phyloP scores from a whole-genome alignment of 2,888 invertebrate species.

The Sminthurides aquaticus region DNA sequence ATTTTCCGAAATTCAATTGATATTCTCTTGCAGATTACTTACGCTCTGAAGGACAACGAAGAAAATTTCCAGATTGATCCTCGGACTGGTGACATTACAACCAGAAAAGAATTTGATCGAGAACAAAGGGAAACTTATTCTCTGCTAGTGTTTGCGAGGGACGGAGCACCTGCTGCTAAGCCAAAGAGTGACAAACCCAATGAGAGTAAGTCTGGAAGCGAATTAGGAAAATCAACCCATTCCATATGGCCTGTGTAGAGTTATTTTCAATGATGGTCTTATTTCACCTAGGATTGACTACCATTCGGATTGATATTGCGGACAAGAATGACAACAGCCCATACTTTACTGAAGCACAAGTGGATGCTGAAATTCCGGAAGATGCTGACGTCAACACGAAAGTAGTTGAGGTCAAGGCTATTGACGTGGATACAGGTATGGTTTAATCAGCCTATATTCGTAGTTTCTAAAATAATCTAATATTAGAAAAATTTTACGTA shows the following conservation, averaged over 20 bases:
- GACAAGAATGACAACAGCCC: slow-evolving; percentile 96
- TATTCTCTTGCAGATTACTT: slow-evolving; percentile 52
- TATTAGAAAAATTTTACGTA: no score
- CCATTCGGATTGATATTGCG: slow-evolving; percentile 81
- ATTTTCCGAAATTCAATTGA: no score
- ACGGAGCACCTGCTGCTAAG: slow-evolving; percentile 76
- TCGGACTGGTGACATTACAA: slow-evolving; percentile 80
- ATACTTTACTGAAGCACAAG: slow-evolving; percentile 65
- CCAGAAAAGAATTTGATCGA: slow-evolving; percentile 72
- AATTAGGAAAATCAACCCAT: neutral
- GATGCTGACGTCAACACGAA: slow-evolving; percentile 73
- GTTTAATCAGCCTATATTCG: neutral
- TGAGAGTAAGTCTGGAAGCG: slow-evolving; percentile 48
- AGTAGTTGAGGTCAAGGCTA: slow-evolving; percentile 79
- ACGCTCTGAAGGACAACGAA: slow-evolving; percentile 56
- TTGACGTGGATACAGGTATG: slow-evolving; percentile 72
- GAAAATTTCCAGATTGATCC: slow-evolving; percentile 76
- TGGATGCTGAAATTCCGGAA: slow-evolving; percentile 54
- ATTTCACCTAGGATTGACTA: slow-evolving; percentile 57
- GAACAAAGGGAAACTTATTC: slow-evolving; percentile 78
- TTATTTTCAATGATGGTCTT: neutral
- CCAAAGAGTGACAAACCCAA: slow-evolving; percentile 59
- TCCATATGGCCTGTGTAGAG: no score
- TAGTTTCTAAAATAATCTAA: slow-evolving; percentile 6
- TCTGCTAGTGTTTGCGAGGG: slow-evolving; percentile 81